Evolutionary conservation across 2,888 invertebrate species (phyloP).

Genomic region (Cheilosia grossa): DNA sequence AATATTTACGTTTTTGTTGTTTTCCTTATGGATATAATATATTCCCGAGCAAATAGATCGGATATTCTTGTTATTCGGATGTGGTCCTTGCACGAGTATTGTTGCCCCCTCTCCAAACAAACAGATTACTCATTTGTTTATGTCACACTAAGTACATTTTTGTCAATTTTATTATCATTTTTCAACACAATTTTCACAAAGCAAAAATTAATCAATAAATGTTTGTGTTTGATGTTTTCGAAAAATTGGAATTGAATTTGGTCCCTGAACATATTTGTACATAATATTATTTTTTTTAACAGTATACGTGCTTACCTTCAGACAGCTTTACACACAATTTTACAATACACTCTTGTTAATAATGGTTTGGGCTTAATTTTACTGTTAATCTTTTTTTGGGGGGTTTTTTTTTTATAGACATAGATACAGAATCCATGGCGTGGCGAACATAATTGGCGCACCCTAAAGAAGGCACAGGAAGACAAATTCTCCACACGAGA

Average conservation of each 20-base stretch:
- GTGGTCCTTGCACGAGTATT: slow-evolving; percentile 83
- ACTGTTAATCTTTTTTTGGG: too few species aligned
- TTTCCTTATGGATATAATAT: slow-evolving; percentile 32
- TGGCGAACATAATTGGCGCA: too few species aligned
- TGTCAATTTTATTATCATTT: slow-evolving; percentile 42
- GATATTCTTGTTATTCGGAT: slow-evolving; percentile 63
- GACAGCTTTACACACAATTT: too few species aligned
- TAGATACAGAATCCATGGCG: not conserved
- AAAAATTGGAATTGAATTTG: slow-evolving; percentile 79
- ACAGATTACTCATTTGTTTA: slow-evolving; percentile 48
- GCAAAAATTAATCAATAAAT: slow-evolving; percentile 12
- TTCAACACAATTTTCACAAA: slow-evolving; percentile 42
- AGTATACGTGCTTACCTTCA: not conserved
- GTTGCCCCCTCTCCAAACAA: slow-evolving; percentile 79
- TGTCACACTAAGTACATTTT: slow-evolving; percentile 55
- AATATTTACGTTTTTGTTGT: slow-evolving; percentile 10
- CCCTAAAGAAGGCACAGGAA: too few species aligned
- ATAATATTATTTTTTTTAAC: not conserved
- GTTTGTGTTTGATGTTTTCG: slow-evolving; percentile 73
- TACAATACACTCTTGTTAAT: too few species aligned
- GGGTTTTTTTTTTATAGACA: not conserved
- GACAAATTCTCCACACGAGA: too few species aligned
- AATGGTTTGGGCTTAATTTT: too few species aligned
- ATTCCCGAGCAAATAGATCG: slow-evolving; percentile 34
- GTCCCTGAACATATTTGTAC: not conserved